Evolutionary conservation across 1,140 invertebrate species (phyloP).

Genomic region (Bombus pyrosoma): DNA sequence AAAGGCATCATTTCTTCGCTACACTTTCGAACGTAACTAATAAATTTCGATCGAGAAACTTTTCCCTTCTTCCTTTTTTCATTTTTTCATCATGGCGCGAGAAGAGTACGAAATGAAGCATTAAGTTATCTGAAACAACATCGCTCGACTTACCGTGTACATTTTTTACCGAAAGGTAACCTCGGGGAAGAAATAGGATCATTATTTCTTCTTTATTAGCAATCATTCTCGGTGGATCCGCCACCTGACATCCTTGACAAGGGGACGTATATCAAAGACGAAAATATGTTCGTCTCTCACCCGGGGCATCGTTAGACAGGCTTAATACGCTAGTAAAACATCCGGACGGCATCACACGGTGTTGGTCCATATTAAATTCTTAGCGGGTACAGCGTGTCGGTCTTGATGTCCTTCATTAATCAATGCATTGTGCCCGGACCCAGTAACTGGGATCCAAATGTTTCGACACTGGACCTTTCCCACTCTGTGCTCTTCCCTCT

Average conservation of each 20-base stretch:
- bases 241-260: conserved; percentile 46
- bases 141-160: conserved; percentile 15
- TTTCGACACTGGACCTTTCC: conserved; percentile 60
- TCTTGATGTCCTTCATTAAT: conserved; percentile 71
- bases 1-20: not conserved
- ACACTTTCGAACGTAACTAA: too few species aligned
- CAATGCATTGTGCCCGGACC: conserved; percentile 65
- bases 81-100: not conserved
- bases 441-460: conserved; percentile 67
- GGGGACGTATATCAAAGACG: conserved; percentile 51
- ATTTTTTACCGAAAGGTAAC: conserved; percentile 41
- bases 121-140: conserved; percentile 34
- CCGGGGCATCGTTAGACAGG: conserved; percentile 59
- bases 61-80: not conserved
- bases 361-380: conserved; percentile 72
- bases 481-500: not conserved
- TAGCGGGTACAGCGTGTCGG: conserved; percentile 65
- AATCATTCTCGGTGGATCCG: conserved; percentile 41
- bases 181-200: conserved; percentile 47
- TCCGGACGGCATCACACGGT: conserved; percentile 61
- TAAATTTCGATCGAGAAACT: conserved; percentile 4
- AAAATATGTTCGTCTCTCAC: conserved; percentile 54
- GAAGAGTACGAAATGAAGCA: conserved; percentile 12
- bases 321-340: conserved; percentile 70
- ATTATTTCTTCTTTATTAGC: conserved; percentile 53